phyloP scores from a whole-genome alignment of 2,888 invertebrate genomes.

The Asteroscopus sphinx region DNA sequence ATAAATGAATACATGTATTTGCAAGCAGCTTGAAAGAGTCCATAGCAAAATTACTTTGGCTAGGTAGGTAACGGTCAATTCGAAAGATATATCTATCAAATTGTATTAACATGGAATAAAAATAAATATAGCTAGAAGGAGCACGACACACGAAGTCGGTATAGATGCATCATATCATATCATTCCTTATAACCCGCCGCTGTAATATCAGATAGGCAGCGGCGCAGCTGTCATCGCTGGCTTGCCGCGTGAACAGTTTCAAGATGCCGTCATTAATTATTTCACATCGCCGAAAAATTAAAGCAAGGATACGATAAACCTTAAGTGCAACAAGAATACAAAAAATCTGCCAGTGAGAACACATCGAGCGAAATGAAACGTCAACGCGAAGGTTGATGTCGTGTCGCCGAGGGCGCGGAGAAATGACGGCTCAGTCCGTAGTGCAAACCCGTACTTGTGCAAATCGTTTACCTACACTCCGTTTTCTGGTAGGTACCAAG shows the following conservation, averaged over 20 bases:
- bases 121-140: conserved; percentile 44
- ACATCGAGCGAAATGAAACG: conserved; percentile 78
- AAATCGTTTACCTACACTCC: conserved; percentile 86
- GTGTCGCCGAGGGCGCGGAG: conserved; percentile 75
- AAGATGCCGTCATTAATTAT: conserved; percentile 80
- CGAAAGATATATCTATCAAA: conserved; percentile 46
- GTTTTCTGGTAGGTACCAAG: conserved; percentile 77
- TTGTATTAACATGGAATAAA: conserved; percentile 41
- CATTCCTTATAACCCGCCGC: conserved; percentile 58
- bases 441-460: conserved; percentile 77
- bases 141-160: conserved; percentile 18
- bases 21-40: conserved; percentile 40
- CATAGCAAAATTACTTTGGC: conserved; percentile 31
- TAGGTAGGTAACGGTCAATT: conserved; percentile 42
- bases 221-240: conserved; percentile 76
- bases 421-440: conserved; percentile 75
- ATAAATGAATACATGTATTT: conserved; percentile 35
- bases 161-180: conserved; percentile 45
- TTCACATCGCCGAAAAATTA: conserved; percentile 84
- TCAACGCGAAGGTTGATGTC: conserved; percentile 75
- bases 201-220: conserved; percentile 71
- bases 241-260: conserved; percentile 78
- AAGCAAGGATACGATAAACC: conserved; percentile 80
- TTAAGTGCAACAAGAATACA: conserved; percentile 75
- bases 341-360: conserved; percentile 71